These are phyloP conservation scores for Boleophthalmus pectinirostris DNA, from an alignment of 2,113 vertebrate genomes.

Conservation along the genomic window DNA sequence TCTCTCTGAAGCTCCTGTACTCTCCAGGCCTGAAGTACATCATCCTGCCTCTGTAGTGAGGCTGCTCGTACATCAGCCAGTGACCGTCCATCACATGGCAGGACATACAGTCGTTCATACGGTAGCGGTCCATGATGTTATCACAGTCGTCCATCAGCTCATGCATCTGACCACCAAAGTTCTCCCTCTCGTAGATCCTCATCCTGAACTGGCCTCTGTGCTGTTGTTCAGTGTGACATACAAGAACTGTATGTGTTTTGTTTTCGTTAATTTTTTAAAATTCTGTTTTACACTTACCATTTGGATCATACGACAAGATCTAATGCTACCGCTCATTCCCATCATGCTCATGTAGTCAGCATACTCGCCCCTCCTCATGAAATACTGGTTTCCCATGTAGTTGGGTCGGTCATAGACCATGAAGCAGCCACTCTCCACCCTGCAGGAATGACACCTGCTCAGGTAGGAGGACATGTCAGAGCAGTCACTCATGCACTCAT, in stretches of 20 bases:
- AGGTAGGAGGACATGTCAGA: conserved; percentile 65
- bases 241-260: neutral
- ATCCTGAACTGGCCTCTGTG: conserved; percentile 53
- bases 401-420: conserved; percentile 74
- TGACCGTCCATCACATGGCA: conserved; percentile 71
- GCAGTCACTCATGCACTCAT: conserved; percentile 62
- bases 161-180: conserved; percentile 56
- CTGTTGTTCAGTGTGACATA: conserved; percentile 23
- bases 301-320: conserved; percentile 70
- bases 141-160: conserved; percentile 69
- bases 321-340: conserved; percentile 60
- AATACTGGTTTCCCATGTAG: conserved; percentile 73
- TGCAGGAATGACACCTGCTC: conserved; percentile 73
- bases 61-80: conserved; percentile 70
- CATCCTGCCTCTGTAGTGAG: conserved; percentile 64
- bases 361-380: conserved; percentile 69
- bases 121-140: conserved; percentile 61
- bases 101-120: conserved; percentile 68
- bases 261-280: too few species aligned
- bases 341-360: conserved; percentile 69
- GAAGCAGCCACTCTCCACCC: conserved; percentile 75
- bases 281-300: conserved; percentile 43
- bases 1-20: conserved; percentile 63
- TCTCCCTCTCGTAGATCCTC: conserved; percentile 69
- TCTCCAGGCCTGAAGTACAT: conserved; percentile 66